Evolutionary conservation across 2,888 invertebrate genomes (phyloP).

Genomic region (Clostera curtula): DNA sequence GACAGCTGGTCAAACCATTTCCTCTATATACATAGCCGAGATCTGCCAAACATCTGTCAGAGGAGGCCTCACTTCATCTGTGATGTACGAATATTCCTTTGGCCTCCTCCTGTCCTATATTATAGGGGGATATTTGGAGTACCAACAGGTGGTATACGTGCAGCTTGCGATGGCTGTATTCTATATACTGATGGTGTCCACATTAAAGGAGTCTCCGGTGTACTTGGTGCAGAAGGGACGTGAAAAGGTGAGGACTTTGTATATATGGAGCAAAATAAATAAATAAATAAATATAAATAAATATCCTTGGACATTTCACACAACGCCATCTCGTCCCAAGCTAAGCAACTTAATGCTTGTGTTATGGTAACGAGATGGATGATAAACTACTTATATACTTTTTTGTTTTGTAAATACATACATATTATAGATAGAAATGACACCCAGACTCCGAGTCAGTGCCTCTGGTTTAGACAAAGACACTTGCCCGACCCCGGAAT

Average conservation of each 20-base stretch:
- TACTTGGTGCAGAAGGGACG: slow-evolving; percentile 41
- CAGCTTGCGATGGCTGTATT: slow-evolving; percentile 39
- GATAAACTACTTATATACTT: no score
- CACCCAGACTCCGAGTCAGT: no score
- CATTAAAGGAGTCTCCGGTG: slow-evolving; percentile 51
- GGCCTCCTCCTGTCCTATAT: slow-evolving; percentile 47
- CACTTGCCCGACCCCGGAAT: no score
- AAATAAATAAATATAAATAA: no score
- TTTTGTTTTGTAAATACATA: no score
- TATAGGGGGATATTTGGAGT: slow-evolving; percentile 43
- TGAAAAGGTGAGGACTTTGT: slow-evolving; percentile 33
- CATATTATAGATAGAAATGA: no score
- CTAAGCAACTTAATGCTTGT: no score
- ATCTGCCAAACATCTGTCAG: slow-evolving; percentile 48
- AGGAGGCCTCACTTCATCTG: slow-evolving; percentile 38
- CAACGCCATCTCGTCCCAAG: no score
- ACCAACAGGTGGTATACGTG: slow-evolving; percentile 37
- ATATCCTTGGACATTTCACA: no score
- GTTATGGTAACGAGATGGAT: no score
- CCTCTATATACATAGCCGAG: slow-evolving; percentile 49
- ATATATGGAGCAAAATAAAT: no score
- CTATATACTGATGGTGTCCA: slow-evolving; percentile 34
- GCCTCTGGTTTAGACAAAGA: no score
- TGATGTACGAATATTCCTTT: slow-evolving; percentile 39
- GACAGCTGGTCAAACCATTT: slow-evolving; percentile 45